Percentiles rank a stretch among this genome's conserved stretches.
These are phyloP conservation scores for Atherinomorus stipes DNA, from an alignment of 2,113 vertebrate genomes.

Conservation along the genomic window DNA sequence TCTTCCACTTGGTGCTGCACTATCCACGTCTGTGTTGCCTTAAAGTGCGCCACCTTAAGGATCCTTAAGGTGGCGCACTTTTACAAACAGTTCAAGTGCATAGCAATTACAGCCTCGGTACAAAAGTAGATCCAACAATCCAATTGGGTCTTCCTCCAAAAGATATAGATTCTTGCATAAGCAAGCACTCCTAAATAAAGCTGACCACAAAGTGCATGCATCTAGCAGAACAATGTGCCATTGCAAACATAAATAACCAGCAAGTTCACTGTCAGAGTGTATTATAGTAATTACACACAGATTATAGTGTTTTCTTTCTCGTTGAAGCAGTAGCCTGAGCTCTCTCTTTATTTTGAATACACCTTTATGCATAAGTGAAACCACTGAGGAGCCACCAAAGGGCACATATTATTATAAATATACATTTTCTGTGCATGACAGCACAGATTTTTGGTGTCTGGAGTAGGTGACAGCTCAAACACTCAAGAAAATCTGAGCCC, in stretches of 20 bases:
- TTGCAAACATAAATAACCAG: constrained; percentile 31
- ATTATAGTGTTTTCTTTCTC: constrained; percentile 19
- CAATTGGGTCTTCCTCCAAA: too few species aligned
- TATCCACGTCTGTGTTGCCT: not conserved
- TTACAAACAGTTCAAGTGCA: not conserved
- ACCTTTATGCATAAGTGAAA: not conserved
- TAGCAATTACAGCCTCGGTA: not conserved
- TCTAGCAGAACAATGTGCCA: not conserved
- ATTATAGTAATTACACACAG: constrained; percentile 35
- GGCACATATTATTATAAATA: too few species aligned
- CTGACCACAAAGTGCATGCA: not conserved
- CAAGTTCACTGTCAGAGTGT: constrained; percentile 10
- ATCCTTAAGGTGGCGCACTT: constrained; percentile 23
- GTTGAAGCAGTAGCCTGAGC: not conserved
- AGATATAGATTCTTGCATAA: not conserved
- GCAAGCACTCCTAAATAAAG: not conserved
- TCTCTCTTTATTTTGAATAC: too few species aligned
- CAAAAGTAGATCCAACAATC: too few species aligned
- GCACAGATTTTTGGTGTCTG: too few species aligned
- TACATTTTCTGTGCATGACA: too few species aligned
- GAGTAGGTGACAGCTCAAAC: too few species aligned
- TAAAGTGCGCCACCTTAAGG: too few species aligned
- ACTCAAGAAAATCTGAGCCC: too few species aligned
- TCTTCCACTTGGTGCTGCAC: not conserved
- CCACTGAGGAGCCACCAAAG: not conserved